Base-by-base conservation (phyloP, 2,888 invertebrate species). In the Harmothoe impar region DNA sequence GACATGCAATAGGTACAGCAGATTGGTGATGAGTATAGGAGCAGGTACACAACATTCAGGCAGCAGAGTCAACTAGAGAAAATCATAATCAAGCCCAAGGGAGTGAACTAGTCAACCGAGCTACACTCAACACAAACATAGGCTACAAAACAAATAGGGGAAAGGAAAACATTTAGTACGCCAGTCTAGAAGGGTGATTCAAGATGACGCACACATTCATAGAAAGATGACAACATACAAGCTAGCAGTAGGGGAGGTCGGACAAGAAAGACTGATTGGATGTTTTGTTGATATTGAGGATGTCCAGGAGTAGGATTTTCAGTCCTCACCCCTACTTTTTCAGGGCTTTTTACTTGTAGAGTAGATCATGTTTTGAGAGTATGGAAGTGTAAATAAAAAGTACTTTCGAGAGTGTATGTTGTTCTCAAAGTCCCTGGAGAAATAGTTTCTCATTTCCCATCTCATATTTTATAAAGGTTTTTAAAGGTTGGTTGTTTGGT, bases 41-140 rank as follows among this genome's bases (percentile, higher is more conserved):
- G 77, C 25, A 77, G 17, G 7, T 17, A 43, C 43, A 86, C 86
- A 86, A 86, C 86, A 86, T 29, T 31, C 86, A 86, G 86, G 86
- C 86, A 86, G 86, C 86, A 86, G 86, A 86, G 86, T 31, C 86
- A 86, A 84, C 84, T 84, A 84, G 84, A 84, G 35, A 52, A 84
- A 84, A 77, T 33, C 33, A 81, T 81, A 86, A 43, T 43, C 54
- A 86, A 86, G 54, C 86, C 56, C 86, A 86, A 86, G 86, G 86
- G 86, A 86, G 86, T 86, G 86, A 86, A 56, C 86, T 86, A 86
- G 86, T 86, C 56, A 86, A 86, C 86, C 86, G 31, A 31, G 56
- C 86, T 54, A 54, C 52, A 86, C 52, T 52, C 52, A 84, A 5
- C n/a, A 84, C 84, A 86, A 54, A 86, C 52, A 31, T 20, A 54